phyloP scores from a whole-genome alignment of 2,888 invertebrate species.

The Anthoptus insignis region DNA sequence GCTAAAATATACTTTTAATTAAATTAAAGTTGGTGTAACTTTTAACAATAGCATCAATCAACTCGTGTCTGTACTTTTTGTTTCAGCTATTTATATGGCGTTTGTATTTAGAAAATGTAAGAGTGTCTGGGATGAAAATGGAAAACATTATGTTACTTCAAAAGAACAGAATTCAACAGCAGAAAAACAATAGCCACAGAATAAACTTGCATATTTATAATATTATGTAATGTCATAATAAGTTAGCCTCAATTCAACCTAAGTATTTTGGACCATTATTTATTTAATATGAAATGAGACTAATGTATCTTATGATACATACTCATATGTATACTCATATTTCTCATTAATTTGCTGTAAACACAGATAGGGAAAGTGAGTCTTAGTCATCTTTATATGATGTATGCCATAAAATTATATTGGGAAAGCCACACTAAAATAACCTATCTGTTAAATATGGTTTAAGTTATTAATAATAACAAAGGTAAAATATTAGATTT shows the following conservation, averaged over 20 bases:
- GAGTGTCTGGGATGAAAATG: slow-evolving; percentile 86
- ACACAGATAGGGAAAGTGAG: no score
- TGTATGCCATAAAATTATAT: no score
- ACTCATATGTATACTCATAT: no score
- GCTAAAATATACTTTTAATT: neutral
- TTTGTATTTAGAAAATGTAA: slow-evolving; percentile 93
- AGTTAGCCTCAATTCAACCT: neutral
- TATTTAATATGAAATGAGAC: neutral
- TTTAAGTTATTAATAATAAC: no score
- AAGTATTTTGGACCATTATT: neutral
- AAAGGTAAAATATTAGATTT: no score
- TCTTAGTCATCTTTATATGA: no score
- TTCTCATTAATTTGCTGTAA: no score
- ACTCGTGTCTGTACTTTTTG: slow-evolving; percentile 34
- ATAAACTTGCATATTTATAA: neutral
- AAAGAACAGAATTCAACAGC: slow-evolving; percentile 22
- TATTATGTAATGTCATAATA: slow-evolving; percentile 3
- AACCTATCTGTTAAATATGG: no score
- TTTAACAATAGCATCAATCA: no score
- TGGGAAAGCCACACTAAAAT: no score
- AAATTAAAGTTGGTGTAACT: no score
- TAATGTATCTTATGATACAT: no score
- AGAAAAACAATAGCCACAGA: slow-evolving; percentile 10
- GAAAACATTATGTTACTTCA: slow-evolving; percentile 76
- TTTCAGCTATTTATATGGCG: slow-evolving; percentile 91